A percentile compares a stretch with the other conserved stretches of the same genome.
phyloP scores from a whole-genome alignment of 2,797 vertebrate genomes.

The Chiloscyllium punctatum region DNA sequence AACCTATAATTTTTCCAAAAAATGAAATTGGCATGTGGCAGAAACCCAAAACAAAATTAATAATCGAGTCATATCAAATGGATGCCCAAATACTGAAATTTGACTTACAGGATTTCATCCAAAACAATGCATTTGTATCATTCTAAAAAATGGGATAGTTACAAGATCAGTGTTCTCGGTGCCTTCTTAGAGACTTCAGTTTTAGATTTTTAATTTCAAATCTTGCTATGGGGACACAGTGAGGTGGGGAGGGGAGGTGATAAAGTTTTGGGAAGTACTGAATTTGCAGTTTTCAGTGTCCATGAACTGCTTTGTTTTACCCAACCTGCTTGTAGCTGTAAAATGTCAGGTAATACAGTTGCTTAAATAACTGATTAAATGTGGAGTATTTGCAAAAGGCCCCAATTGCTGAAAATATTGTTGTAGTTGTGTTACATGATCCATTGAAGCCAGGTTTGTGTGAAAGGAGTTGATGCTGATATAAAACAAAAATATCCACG shows the following conservation, averaged over 20 bases:
- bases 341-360: not conserved
- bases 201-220: not conserved
- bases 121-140: not conserved
- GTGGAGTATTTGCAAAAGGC: not conserved
- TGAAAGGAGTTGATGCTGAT: not conserved
- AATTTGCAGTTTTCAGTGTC: not conserved
- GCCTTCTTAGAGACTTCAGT: not conserved
- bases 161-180: not conserved
- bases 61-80: not conserved
- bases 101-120: not conserved
- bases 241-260: too few relatives aligned
- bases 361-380: not conserved
- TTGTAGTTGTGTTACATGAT: not conserved
- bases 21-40: not conserved
- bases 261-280: not conserved
- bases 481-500: too few relatives aligned
- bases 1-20: not conserved
- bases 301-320: not conserved
- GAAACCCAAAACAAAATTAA: not conserved
- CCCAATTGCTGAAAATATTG: not conserved
- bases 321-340: not conserved
- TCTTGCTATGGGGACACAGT: too few relatives aligned
- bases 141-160: not conserved
- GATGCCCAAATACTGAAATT: not conserved
- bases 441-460: not conserved